Base-by-base conservation (phyloP, 2,888 invertebrate species). In the Nasonovia ribisnigri region DNA sequence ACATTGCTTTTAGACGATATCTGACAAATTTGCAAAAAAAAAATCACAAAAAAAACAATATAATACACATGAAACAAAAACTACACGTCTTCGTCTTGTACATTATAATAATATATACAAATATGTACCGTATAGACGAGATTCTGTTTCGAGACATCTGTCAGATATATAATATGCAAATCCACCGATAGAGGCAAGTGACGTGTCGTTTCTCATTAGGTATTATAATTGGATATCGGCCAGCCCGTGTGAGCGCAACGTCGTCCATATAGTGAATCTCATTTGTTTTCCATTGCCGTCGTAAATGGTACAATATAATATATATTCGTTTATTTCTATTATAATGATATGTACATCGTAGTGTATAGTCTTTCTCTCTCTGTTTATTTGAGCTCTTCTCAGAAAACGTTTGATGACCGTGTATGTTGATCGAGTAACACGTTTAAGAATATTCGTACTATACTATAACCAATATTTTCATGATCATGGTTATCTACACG, bases 141-240 rank as follows among this genome's bases (percentile, higher is more conserved):
- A 91, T 91, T 86, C 57, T 91, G 60, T 89, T 84, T 84, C 84
- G 42, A 89, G 46, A 84, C 46, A 48, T 57, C n/a, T 57, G 84
- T 88, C 92, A 86, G 46, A 10, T 84, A 48, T 60, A 88, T n/a
- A 77, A 77, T 92, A 93, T 86, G 90, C 57, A 93, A 93, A 93
- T 93, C 57, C 46, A 57, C 42, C 51, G 67, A 48, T 54, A 77
- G 77, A 67, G 26, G 20, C 48, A 88, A n/a, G n/a, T 48, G 42
- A 67, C 60, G 36, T 92, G 87, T 92, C 92, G 87, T 67, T 91
- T 91, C 84, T 84, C 91, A 91, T 91, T 86, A 91, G n/a, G 29
- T 77, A 88, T 92, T 88, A 77, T 77, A 93, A 90, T 86, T 93
- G 93, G 93, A 90, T 60, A 46, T 90, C 86, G 86, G 90, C 93